Conservation (phyloP, 2,113 vertebrate genomes). For the Petaurus breviceps region DNA sequence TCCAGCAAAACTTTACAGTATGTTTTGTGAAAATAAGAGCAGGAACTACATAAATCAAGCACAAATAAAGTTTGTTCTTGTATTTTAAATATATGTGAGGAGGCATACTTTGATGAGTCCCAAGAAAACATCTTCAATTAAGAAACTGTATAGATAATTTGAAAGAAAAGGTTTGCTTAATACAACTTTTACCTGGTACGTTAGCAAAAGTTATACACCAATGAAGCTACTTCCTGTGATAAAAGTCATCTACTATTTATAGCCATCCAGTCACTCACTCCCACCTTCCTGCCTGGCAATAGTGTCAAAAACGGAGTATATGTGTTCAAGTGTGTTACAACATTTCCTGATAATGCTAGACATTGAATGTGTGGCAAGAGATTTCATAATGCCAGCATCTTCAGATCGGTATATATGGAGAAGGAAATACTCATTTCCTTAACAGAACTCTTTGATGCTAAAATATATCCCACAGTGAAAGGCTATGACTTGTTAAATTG, state of each 20-base stretch:
- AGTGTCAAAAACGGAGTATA: background rate
- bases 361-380: constrained; percentile 23
- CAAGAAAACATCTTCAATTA: background rate
- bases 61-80: background rate
- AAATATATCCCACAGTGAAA: background rate
- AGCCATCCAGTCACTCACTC: background rate
- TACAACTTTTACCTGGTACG: background rate
- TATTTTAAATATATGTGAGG: background rate
- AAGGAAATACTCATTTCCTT: background rate
- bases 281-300: constrained; percentile 12
- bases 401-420: background rate
- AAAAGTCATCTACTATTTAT: background rate
- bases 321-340: background rate
- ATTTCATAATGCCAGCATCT: constrained; percentile 15
- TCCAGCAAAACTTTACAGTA: background rate
- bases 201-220: background rate
- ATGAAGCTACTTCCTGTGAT: background rate
- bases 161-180: background rate
- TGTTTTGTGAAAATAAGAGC: background rate
- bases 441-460: background rate
- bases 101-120: background rate
- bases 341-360: constrained; percentile 35
- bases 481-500: constrained; percentile 6
- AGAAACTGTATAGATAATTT: background rate
- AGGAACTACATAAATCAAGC: background rate